Evolutionary conservation across 2,888 invertebrate genomes (phyloP).

Genomic region (Dryocosmus kuriphilus): DNA sequence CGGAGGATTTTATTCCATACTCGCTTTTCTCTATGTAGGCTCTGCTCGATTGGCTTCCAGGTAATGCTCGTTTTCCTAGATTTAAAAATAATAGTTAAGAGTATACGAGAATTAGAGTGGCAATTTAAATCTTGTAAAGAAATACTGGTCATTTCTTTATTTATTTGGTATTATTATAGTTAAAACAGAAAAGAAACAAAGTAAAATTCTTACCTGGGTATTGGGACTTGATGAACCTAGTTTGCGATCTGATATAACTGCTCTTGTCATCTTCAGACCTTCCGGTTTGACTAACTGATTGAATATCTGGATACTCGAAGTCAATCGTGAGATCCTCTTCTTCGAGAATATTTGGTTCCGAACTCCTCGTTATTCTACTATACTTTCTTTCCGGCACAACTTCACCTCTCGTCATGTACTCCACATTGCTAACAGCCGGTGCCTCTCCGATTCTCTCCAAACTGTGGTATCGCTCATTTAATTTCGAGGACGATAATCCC

Average conservation of each 20-base stretch:
- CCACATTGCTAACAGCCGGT: conserved; percentile 70
- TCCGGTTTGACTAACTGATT: conserved; percentile 76
- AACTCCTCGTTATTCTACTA: conserved; percentile 76
- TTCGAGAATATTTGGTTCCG: conserved; percentile 74
- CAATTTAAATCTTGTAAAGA: no score
- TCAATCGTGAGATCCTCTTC: conserved; percentile 78
- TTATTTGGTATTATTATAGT: no score
- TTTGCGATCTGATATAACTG: conserved; percentile 79
- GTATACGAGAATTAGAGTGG: background rate
- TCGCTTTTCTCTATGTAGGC: conserved; percentile 92
- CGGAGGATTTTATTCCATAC: conserved; percentile 87
- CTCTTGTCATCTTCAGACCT: conserved; percentile 79
- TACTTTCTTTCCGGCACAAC: conserved; percentile 77
- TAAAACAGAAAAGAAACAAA: background rate
- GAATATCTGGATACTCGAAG: conserved; percentile 84
- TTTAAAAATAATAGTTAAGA: conserved; percentile 35
- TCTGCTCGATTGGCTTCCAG: conserved; percentile 92
- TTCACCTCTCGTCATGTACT: conserved; percentile 76
- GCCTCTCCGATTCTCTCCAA: conserved; percentile 81
- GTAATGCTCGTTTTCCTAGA: conserved; percentile 84
- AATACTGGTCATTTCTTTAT: no score
- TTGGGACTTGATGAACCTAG: conserved; percentile 90
- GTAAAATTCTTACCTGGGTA: conserved; percentile 81
- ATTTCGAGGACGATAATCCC: conserved; percentile 89
- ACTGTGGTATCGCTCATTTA: conserved; percentile 94